These are phyloP conservation scores for Gastracanthus pulcherrimus DNA, from an alignment of 2,888 invertebrate genomes.

Conservation along the genomic window DNA sequence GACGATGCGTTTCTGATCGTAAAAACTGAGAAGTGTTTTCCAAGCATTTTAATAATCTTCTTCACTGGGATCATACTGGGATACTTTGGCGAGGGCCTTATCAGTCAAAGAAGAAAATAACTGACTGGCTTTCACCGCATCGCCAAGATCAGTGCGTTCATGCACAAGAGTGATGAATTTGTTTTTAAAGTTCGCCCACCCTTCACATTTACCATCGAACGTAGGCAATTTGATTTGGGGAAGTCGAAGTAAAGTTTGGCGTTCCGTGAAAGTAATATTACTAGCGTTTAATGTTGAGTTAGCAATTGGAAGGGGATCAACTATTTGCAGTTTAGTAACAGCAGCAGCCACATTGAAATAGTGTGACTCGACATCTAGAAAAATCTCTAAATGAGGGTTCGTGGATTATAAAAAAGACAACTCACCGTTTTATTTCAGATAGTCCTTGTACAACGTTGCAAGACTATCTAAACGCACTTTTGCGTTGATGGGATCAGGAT, in stretches of 20 bases:
- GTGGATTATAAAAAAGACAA: not conserved
- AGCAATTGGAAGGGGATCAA: too few species aligned
- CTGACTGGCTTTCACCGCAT: not conserved
- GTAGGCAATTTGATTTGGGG: not conserved
- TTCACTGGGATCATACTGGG: not conserved
- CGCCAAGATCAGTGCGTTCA: not conserved
- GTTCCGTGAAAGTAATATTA: not conserved
- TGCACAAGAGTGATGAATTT: not conserved
- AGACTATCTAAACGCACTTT: not conserved
- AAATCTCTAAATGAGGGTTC: not conserved
- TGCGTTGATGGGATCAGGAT: not conserved
- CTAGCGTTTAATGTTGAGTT: too few species aligned
- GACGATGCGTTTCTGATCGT: constrained; percentile 47
- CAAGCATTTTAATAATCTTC: constrained; percentile 53
- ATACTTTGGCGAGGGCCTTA: not conserved
- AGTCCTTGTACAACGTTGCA: not conserved
- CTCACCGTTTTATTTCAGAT: not conserved
- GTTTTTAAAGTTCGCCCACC: not conserved
- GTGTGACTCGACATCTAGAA: not conserved
- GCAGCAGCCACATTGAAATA: not conserved
- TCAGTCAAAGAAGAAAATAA: too few species aligned
- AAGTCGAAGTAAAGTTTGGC: too few species aligned
- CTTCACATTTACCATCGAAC: not conserved
- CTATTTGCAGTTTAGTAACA: too few species aligned
- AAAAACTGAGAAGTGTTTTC: constrained; percentile 36